phyloP scores from a whole-genome alignment of 2,797 vertebrate species.

The Ceryle rudis region DNA sequence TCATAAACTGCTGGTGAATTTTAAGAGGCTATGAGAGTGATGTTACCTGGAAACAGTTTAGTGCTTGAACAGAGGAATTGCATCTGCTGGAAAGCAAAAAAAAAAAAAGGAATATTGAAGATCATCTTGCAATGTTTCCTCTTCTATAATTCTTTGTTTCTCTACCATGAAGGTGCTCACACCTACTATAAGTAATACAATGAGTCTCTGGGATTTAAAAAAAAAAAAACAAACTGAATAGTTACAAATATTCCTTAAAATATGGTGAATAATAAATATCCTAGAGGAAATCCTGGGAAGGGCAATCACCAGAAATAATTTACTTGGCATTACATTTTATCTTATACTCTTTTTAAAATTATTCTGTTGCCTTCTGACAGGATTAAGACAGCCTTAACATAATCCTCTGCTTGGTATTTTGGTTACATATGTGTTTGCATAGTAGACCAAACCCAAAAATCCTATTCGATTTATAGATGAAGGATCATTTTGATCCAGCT shows the following conservation, averaged over 20 bases:
- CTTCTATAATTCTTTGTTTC: not conserved
- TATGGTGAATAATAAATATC: not conserved
- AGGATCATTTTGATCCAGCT: not conserved
- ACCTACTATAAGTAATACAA: not conserved
- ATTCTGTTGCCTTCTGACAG: not conserved
- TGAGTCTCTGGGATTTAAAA: not conserved
- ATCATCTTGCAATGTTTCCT: not conserved
- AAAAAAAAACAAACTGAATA: not conserved
- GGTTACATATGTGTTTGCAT: not conserved
- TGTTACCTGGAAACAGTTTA: slow-evolving; percentile 27
- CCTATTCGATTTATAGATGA: not conserved
- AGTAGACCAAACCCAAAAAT: not conserved
- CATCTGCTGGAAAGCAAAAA: slow-evolving; percentile 50
- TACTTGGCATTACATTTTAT: not conserved
- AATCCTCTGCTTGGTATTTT: not conserved
- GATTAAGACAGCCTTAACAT: not conserved
- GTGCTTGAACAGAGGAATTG: not conserved
- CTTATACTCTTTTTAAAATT: not conserved
- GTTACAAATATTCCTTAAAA: not conserved
- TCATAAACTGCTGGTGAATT: not conserved
- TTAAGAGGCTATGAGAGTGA: not conserved
- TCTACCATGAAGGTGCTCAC: not conserved
- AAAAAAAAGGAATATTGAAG: not conserved
- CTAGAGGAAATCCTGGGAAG: not conserved
- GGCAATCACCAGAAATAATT: not conserved